Evolutionary conservation across 2,113 vertebrate genomes (phyloP), one percentile per base, ranked within the genome.

Genomic region (Vulpes ferrilata): DNA sequence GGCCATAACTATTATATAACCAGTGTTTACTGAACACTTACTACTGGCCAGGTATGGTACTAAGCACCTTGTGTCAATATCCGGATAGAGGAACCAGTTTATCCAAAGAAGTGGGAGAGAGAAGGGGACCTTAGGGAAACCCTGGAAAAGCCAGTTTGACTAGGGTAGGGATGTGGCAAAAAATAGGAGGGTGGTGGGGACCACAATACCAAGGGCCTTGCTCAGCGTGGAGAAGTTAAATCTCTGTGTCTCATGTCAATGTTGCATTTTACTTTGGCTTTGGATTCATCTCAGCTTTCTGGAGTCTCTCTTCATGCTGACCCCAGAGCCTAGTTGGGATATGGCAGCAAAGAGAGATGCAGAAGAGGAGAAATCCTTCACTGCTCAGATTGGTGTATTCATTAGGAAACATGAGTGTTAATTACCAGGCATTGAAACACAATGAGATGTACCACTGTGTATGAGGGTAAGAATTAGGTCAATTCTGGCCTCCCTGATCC

Each of bases 161-260:
- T 62, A 12, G 60, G 15, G 22, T 19, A 17, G 13, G 30, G 30
- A 15, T 15, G 9, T 19, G 15, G 48, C 15, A 25, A 30, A 59
- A 55, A 60, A 9, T 5, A 23, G 27, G 65, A 7, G n/a, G 6
- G 64, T 11, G 11, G 7, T 32, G 11, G 4, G 2, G n/a, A 23
- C 43, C 30, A 22, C 9, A 22, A 5, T 38, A 17, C 62, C 3
- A 13, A n/a, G 32, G 38, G 4, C 27, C 27, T 78, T 60, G 55
- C n/a, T 23, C 11, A 62, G 23, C 13, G 8, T 71, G 67, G 35
- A 55, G 48, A 64, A 30, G 35, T 35, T 48, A 55, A 32, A 27
- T 22, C 17, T 4, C 19, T 27, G 32, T 0, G 3, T 38, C 57
- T 15, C 0, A 3, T 57, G 38, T 88, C 74, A 3, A 0, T 7